phyloP scores from a whole-genome alignment of 2,888 invertebrate species.

The Diarsia mendica region DNA sequence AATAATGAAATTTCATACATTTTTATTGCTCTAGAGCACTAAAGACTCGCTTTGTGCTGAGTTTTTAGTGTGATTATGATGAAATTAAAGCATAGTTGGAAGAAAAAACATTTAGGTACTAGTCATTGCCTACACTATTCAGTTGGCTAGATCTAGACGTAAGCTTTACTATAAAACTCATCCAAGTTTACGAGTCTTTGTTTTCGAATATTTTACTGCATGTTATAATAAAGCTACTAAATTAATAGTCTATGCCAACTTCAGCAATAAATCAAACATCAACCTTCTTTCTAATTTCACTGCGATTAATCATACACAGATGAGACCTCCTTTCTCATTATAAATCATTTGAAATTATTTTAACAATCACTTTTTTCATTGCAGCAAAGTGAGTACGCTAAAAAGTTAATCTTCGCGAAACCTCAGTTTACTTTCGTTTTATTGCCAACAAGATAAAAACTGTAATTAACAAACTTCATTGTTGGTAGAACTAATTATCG shows the following conservation, averaged over 20 bases:
- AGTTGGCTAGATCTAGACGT: slow-evolving; percentile 3
- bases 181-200: slow-evolving; percentile 28
- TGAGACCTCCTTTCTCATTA: slow-evolving; percentile 27
- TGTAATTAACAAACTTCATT: slow-evolving; percentile 39
- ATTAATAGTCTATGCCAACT: slow-evolving; percentile 11
- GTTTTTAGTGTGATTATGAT: no score
- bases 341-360: slow-evolving; percentile 21
- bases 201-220: slow-evolving; percentile 15
- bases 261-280: slow-evolving; percentile 24
- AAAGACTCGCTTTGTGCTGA: no score
- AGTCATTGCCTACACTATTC: slow-evolving; percentile 6
- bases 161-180: slow-evolving; percentile 9
- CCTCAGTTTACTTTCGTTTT: slow-evolving; percentile 14
- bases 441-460: slow-evolving; percentile 27
- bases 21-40: no score
- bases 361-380: slow-evolving; percentile 21
- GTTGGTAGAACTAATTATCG: slow-evolving; percentile 11
- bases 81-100: no score
- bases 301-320: slow-evolving; percentile 38
- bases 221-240: slow-evolving; percentile 17
- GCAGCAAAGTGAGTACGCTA: slow-evolving; percentile 39
- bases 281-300: slow-evolving; percentile 29
- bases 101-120: not conserved
- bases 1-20: no score
- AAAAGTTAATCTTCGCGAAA: slow-evolving; percentile 12